Conservation (phyloP, 2,888 invertebrate species). For the Ennomos quercinarius region DNA sequence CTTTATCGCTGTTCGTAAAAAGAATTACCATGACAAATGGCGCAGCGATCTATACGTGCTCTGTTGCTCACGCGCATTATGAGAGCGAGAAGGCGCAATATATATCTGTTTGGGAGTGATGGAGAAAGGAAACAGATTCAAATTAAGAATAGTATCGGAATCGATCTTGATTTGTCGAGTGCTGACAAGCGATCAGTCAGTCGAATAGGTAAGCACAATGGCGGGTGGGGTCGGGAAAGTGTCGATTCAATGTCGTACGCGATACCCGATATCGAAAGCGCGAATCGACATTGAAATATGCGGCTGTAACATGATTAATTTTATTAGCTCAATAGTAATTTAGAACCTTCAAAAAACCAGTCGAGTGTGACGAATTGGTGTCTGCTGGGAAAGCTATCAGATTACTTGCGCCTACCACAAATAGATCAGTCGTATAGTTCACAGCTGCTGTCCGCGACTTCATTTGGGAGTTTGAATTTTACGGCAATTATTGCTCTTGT, state of each 20-base stretch:
- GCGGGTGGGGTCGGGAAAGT: conserved; percentile 66
- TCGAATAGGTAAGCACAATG: conserved; percentile 62
- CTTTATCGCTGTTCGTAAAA: conserved; percentile 65
- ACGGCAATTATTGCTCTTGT: too few species aligned
- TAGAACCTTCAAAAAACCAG: conserved; percentile 34
- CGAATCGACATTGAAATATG: conserved; percentile 72
- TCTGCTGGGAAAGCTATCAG: conserved; percentile 9
- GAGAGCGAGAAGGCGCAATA: conserved; percentile 44
- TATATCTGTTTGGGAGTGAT: conserved; percentile 29
- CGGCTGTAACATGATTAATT: conserved; percentile 44
- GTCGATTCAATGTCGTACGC: conserved; percentile 59
- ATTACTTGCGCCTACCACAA: conserved; percentile 25
- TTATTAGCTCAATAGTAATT: conserved; percentile 35
- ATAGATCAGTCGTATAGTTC: conserved; percentile 2
- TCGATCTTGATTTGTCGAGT: conserved; percentile 79
- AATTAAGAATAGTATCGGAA: conserved; percentile 76
- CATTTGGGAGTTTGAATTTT: too few species aligned
- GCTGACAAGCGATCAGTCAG: conserved; percentile 79
- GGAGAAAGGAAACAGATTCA: conserved; percentile 56
- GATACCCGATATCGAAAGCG: conserved; percentile 64
- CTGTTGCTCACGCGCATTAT: conserved; percentile 45
- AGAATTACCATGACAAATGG: conserved; percentile 75
- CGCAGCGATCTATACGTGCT: conserved; percentile 55
- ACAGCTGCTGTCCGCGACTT: too few species aligned
- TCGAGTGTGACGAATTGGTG: conserved; percentile 22